Evolutionary conservation across 2,113 vertebrate genomes (phyloP).

Genomic region (Zootoca vivipara): DNA sequence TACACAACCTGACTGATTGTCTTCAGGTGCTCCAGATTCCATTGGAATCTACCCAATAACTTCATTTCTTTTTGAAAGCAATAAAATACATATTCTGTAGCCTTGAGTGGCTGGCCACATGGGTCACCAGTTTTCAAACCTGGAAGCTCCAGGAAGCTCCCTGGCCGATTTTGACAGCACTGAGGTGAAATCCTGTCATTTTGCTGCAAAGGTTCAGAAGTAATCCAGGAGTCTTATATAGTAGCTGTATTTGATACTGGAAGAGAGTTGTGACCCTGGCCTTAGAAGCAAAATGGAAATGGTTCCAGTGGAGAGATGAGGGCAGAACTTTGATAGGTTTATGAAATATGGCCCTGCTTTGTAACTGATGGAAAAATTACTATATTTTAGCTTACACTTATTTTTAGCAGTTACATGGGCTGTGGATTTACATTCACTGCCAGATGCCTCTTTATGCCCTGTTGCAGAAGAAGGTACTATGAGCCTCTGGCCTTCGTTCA

Average conservation of each 20-base stretch:
- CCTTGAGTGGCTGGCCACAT: background rate
- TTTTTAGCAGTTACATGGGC: background rate
- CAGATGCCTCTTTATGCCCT: background rate
- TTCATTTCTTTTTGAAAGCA: background rate
- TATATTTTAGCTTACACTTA: background rate
- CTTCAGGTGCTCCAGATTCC: no score
- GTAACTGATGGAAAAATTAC: accelerated
- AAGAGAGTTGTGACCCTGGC: background rate
- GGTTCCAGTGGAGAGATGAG: background rate
- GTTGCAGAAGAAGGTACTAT: background rate
- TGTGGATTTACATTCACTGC: background rate
- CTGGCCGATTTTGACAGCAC: background rate
- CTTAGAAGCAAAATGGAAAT: background rate
- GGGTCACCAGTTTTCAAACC: background rate
- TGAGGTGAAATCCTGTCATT: accelerated
- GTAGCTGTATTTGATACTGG: background rate
- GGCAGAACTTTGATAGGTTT: accelerated
- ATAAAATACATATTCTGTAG: background rate
- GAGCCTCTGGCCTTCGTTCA: background rate
- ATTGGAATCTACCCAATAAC: background rate
- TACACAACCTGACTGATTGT: no score
- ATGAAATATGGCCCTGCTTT: background rate
- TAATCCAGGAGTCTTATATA: accelerated
- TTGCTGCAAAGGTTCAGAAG: background rate
- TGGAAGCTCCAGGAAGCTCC: background rate